phyloP scores from a whole-genome alignment of 2,797 vertebrate genomes.

The Notolabrus celidotus region DNA sequence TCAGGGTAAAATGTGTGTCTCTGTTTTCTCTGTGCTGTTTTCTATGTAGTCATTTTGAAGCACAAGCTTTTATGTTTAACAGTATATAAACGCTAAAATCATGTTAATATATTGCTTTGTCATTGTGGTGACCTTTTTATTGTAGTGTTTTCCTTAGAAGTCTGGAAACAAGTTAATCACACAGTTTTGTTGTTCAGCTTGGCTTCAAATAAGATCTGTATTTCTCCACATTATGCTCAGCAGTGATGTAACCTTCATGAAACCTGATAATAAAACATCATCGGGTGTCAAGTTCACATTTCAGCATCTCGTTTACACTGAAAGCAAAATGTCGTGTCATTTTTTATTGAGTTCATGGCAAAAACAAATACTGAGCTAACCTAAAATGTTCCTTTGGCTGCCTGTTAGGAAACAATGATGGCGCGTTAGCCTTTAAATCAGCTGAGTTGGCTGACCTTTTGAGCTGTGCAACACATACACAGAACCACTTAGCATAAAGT shows the following conservation, averaged over 20 bases:
- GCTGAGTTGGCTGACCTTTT: slow-evolving; percentile 73
- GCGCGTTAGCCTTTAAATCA: slow-evolving; percentile 68
- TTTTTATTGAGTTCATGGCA: slow-evolving; percentile 25
- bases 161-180: not conserved
- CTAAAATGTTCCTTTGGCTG: slow-evolving; percentile 47
- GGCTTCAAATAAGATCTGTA: not conserved
- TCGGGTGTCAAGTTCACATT: not conserved
- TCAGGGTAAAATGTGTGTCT: too few species aligned
- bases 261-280: not conserved
- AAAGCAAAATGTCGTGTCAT: slow-evolving; percentile 1
- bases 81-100: too few species aligned
- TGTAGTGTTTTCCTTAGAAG: not conserved
- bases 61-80: too few species aligned
- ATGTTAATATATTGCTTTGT: not conserved
- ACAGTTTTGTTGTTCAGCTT: not conserved
- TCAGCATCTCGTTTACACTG: not conserved
- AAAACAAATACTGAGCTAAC: slow-evolving; percentile 24
- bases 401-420: slow-evolving; percentile 50
- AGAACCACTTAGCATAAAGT: slow-evolving; percentile 58
- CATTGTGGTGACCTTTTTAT: slow-evolving; percentile 7
- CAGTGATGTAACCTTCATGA: not conserved
- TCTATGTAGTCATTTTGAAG: too few species aligned
- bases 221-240: not conserved
- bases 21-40: too few species aligned
- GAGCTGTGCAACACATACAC: slow-evolving; percentile 51